Evolutionary conservation across 2,888 invertebrate species (phyloP).

Genomic region (Acrobasis consociella): DNA sequence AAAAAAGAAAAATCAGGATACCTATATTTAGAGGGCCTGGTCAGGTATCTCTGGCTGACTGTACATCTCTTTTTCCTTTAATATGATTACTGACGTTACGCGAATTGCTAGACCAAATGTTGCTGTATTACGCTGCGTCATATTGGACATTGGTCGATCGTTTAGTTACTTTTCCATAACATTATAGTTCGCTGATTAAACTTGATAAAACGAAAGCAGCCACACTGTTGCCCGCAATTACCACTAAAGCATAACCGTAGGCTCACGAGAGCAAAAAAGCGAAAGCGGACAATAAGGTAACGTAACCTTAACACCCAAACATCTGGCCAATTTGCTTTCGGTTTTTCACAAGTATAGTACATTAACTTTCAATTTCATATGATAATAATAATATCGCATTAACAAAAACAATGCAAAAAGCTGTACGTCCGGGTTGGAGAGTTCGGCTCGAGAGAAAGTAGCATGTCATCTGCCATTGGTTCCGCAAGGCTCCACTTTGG

Average conservation of each 20-base stretch:
- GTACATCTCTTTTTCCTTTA: too few species aligned
- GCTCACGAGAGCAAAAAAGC: constrained; percentile 28
- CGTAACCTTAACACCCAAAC: constrained; percentile 37
- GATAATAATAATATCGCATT: constrained; percentile 68
- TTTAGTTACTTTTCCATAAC: too few species aligned
- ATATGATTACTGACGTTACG: too few species aligned
- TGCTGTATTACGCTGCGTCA: too few species aligned
- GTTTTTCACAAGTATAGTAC: constrained; percentile 61
- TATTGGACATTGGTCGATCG: too few species aligned
- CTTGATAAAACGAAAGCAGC: constrained; percentile 5
- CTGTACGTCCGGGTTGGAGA: constrained; percentile 64
- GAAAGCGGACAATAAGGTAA: constrained; percentile 29
- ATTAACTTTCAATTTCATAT: constrained; percentile 72
- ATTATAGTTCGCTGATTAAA: neutral
- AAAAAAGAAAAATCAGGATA: too few species aligned
- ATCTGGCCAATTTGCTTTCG: constrained; percentile 62
- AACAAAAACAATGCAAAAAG: constrained; percentile 72
- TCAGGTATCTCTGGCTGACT: too few species aligned
- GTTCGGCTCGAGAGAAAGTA: constrained; percentile 67
- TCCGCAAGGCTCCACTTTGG: constrained; percentile 40
- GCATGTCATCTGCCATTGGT: constrained; percentile 58
- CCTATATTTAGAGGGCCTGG: too few species aligned
- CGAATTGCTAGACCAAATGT: too few species aligned
- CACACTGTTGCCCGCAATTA: neutral
- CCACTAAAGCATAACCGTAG: constrained; percentile 22